Conservation (phyloP, 2,888 invertebrate species). For the Altica lythri region DNA sequence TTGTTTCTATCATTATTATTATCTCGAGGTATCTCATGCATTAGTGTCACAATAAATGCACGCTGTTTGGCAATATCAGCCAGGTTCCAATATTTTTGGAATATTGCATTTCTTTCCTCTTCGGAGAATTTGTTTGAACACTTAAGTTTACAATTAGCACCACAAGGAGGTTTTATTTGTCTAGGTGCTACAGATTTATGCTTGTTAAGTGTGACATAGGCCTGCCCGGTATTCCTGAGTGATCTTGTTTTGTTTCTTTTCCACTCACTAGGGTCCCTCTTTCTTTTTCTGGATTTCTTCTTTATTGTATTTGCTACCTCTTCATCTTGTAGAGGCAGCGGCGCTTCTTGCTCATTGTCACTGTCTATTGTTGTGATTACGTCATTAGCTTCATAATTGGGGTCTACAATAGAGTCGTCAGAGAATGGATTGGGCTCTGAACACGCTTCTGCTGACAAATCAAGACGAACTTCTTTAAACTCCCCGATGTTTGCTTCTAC, state of each 20-base stretch:
- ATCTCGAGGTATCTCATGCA: constrained; percentile 3
- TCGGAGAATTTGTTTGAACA: constrained; percentile 1
- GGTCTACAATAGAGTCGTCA: background rate
- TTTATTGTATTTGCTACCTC: constrained; percentile 4
- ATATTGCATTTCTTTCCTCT: background rate
- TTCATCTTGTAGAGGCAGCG: background rate
- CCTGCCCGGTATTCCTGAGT: constrained; percentile 8
- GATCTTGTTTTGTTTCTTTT: constrained; percentile 12
- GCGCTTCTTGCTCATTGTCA: background rate
- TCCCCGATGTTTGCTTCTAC: constrained; percentile 1
- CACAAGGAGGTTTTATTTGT: constrained; percentile 1
- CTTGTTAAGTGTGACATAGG: constrained; percentile 6
- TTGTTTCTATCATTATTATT: constrained; percentile 1
- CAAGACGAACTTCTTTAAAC: constrained; percentile 5
- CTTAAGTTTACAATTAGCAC: constrained; percentile 5
- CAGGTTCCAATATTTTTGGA: background rate
- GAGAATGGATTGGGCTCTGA: constrained; percentile 2
- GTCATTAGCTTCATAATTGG: constrained; percentile 5
- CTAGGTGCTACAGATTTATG: background rate
- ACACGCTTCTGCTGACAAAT: background rate
- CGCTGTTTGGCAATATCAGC: constrained; percentile 10
- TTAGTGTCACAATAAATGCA: constrained; percentile 7
- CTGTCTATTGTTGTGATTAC: constrained; percentile 2
- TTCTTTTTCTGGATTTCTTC: constrained; percentile 5
- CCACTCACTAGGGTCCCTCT: constrained; percentile 1